These are phyloP conservation scores for Yasuhikotakia modesta DNA, from an alignment of 2,797 vertebrate species.

Conservation along the genomic window DNA sequence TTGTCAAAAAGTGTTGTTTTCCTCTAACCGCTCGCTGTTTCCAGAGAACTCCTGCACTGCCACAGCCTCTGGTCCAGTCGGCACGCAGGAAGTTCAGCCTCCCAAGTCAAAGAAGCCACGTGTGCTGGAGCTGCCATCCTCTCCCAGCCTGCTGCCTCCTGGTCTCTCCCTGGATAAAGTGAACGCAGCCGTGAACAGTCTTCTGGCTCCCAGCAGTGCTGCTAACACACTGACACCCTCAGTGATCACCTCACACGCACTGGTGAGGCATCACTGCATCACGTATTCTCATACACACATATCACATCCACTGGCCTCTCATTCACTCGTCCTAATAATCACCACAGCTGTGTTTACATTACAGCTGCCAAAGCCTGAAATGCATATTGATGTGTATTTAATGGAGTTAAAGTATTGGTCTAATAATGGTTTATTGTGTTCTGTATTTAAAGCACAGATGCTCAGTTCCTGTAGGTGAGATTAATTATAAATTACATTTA, in stretches of 20 bases:
- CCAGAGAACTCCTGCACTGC: slow-evolving; percentile 55
- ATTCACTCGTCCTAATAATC: too few species aligned
- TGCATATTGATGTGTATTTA: not conserved
- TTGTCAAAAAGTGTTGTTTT: not conserved
- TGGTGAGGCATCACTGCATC: slow-evolving; percentile 67
- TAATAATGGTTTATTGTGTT: not conserved
- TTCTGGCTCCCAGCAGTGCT: slow-evolving; percentile 81
- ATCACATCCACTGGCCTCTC: too few species aligned
- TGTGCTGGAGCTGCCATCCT: slow-evolving; percentile 87
- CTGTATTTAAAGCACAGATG: not conserved
- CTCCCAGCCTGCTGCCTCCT: slow-evolving; percentile 74
- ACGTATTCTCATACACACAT: too few species aligned
- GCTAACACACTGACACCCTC: slow-evolving; percentile 84
- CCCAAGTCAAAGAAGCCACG: slow-evolving; percentile 88
- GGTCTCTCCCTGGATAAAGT: slow-evolving; percentile 83
- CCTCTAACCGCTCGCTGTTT: not conserved
- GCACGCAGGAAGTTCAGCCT: slow-evolving; percentile 68
- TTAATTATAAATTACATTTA: not conserved
- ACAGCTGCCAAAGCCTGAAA: not conserved
- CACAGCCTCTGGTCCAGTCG: slow-evolving; percentile 23
- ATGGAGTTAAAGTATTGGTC: not conserved
- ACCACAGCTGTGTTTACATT: too few species aligned
- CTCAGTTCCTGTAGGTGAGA: not conserved
- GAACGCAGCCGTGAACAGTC: slow-evolving; percentile 80
- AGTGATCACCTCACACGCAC: slow-evolving; percentile 85